These are phyloP conservation scores for Coluber constrictor DNA, from an alignment of 2,797 vertebrate genomes.

Conservation along the genomic window DNA sequence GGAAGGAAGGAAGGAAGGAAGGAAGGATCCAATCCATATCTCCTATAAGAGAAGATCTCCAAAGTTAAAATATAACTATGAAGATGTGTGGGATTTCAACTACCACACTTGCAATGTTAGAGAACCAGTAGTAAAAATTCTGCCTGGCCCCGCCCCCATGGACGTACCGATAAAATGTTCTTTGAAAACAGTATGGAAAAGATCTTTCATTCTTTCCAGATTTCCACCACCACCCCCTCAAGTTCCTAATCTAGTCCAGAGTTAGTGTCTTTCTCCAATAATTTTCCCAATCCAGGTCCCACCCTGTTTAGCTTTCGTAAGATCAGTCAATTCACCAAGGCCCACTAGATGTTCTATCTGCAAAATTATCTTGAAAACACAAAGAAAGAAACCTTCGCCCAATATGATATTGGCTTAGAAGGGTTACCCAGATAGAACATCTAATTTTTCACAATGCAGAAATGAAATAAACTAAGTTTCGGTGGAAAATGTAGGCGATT, in stretches of 20 bases:
- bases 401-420: background rate
- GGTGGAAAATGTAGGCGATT: background rate
- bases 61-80: no score
- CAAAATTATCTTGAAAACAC: background rate
- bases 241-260: background rate
- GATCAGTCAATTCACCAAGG: background rate
- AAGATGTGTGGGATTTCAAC: no score
- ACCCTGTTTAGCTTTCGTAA: background rate
- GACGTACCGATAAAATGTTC: background rate
- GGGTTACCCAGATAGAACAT: background rate
- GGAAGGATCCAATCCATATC: no score
- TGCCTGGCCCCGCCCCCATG: no score
- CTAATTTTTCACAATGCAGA: background rate
- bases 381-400: background rate
- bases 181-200: background rate
- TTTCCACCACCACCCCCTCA: accelerated
- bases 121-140: no score
- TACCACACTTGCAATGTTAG: no score
- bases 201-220: background rate
- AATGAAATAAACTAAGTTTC: background rate
- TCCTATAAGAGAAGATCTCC: no score
- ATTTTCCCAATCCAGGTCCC: background rate
- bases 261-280: background rate
- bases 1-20: no score
- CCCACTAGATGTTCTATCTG: background rate